These are phyloP conservation scores for Podilymbus podiceps DNA, from an alignment of 2,113 vertebrate genomes.

Conservation along the genomic window DNA sequence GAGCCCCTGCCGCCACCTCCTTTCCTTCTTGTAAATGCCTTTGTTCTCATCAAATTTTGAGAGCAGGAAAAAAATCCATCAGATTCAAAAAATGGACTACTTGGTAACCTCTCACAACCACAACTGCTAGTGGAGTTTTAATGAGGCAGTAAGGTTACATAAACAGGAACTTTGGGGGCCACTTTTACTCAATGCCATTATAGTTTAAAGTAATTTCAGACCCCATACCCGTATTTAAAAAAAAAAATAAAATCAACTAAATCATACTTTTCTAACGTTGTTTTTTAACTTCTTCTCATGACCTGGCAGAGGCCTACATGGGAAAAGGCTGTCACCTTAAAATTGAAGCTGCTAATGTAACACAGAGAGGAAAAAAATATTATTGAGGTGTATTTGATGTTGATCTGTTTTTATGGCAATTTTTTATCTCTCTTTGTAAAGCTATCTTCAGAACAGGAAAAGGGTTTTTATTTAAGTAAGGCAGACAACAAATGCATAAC, in stretches of 20 bases:
- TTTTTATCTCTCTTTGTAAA: background rate
- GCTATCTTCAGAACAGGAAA: background rate
- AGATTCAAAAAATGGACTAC: background rate
- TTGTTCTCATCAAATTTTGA: background rate
- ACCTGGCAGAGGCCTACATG: background rate
- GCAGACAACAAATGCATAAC: background rate
- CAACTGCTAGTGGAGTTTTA: background rate
- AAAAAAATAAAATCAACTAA: background rate
- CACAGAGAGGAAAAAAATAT: background rate
- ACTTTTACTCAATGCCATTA: background rate
- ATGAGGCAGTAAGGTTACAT: background rate
- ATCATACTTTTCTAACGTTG: background rate
- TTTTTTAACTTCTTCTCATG: background rate
- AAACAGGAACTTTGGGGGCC: background rate
- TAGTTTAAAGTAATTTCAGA: background rate
- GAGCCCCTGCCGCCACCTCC: background rate
- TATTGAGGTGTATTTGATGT: background rate
- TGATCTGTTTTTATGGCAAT: background rate
- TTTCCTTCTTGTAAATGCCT: background rate
- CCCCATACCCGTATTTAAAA: background rate
- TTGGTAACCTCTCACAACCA: background rate
- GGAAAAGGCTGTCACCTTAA: background rate
- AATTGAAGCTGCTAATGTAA: background rate
- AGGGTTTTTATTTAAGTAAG: background rate
- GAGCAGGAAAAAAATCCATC: fast-evolving